Percentiles rank a stretch among this genome's conserved stretches.
phyloP scores from a whole-genome alignment of 2,113 vertebrate species.

The Anoplopoma fimbria region DNA sequence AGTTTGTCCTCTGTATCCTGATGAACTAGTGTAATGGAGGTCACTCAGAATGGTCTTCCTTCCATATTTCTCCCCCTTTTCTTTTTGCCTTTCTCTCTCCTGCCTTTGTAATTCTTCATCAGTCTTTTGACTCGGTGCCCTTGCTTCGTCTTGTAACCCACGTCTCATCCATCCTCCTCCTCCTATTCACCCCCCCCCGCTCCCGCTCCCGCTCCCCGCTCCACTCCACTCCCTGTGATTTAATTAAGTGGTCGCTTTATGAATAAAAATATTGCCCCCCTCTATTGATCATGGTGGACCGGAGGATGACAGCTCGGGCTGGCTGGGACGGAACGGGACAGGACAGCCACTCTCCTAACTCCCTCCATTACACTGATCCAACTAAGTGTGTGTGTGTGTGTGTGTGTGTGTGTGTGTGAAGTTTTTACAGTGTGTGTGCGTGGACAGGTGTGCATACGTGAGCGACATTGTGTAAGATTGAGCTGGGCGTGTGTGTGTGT shows the following conservation, averaged over 20 bases:
- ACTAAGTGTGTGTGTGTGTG: constrained; percentile 31
- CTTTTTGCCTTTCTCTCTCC: constrained; percentile 45
- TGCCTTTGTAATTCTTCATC: constrained; percentile 72
- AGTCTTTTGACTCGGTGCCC: constrained; percentile 71
- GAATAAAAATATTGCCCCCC: constrained; percentile 96
- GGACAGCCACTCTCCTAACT: constrained; percentile 83
- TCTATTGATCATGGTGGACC: constrained; percentile 92
- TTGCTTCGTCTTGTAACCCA: constrained; percentile 67
- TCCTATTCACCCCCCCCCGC: neutral
- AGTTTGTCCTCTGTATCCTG: constrained; percentile 40
- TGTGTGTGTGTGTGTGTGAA: constrained; percentile 6
- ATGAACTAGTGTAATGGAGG: constrained; percentile 13
- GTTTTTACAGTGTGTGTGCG: constrained; percentile 10
- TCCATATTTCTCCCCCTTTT: constrained; percentile 7
- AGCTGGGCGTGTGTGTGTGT: constrained; percentile 12
- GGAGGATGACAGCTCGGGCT: constrained; percentile 89
- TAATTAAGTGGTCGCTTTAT: constrained; percentile 96
- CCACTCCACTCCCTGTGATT: constrained; percentile 89
- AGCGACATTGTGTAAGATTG: constrained; percentile 38
- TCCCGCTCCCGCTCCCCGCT: neutral
- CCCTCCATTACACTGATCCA: constrained; percentile 80
- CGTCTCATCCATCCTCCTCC: constrained; percentile 25
- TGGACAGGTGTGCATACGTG: constrained; percentile 15
- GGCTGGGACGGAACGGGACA: constrained; percentile 49
- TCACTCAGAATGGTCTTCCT: constrained; percentile 31